These are phyloP conservation scores for Drosophila simulans DNA, from an alignment of 1,140 invertebrate species.

Conservation along the genomic window DNA sequence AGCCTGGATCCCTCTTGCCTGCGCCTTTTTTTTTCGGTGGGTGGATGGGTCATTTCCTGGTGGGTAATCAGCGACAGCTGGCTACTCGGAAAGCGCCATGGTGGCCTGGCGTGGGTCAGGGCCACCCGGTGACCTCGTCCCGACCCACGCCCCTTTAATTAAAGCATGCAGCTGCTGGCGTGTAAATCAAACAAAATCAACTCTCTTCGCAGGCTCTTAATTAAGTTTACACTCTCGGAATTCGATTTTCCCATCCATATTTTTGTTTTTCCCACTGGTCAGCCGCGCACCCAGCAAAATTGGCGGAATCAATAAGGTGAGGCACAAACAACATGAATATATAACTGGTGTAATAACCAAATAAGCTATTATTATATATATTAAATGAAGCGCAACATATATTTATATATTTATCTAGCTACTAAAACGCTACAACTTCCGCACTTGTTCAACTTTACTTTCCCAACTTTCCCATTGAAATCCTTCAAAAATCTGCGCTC, in stretches of 20 bases:
- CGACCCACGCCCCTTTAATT: slow-evolving; percentile 38
- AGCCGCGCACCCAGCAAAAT: slow-evolving; percentile 34
- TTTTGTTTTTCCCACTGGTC: slow-evolving; percentile 28
- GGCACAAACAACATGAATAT: not conserved
- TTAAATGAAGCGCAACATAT: not conserved
- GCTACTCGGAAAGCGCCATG: slow-evolving; percentile 12
- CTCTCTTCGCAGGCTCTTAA: slow-evolving; percentile 67
- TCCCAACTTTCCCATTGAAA: slow-evolving; percentile 3
- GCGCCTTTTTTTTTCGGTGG: slow-evolving; percentile 25
- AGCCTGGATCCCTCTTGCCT: slow-evolving; percentile 25
- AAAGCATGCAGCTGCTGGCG: slow-evolving; percentile 63
- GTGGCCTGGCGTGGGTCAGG: slow-evolving; percentile 25
- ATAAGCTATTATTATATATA: not conserved
- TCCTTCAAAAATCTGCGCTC: slow-evolving; percentile 38
- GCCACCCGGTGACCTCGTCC: slow-evolving; percentile 25
- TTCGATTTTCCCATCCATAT: slow-evolving; percentile 71
- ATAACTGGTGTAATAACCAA: too few relatives aligned
- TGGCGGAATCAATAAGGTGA: slow-evolving; percentile 12
- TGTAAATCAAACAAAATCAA: slow-evolving; percentile 81
- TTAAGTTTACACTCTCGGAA: slow-evolving; percentile 78
- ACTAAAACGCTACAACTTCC: too few relatives aligned
- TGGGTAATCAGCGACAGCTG: slow-evolving; percentile 77
- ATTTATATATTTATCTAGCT: not conserved
- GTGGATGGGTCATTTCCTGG: slow-evolving; percentile 47
- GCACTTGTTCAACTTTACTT: not conserved